Base-by-base conservation (phyloP, 2,888 invertebrate species). In the Blomia tropicalis region DNA sequence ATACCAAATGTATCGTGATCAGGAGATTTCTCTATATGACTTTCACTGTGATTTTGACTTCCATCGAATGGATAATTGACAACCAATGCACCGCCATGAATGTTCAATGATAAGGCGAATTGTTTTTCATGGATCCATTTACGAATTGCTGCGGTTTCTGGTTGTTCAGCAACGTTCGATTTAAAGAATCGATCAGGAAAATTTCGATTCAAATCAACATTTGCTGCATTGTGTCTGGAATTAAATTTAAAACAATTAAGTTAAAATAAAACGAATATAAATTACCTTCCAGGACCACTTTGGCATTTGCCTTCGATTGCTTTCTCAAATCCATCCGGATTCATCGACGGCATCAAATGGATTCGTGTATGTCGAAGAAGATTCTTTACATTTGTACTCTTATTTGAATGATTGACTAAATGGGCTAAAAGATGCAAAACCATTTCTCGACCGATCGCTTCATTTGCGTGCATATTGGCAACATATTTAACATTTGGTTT, bases 381-480 rank as follows among this genome's bases (percentile, higher is more conserved):
- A 7, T n/a, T 59, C 41, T 59, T 60, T 5, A 63, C 59, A 22
- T 44, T 47, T 41, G 31, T 23, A 19, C 43, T 60, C 43, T 32
- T 43, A 30, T 30, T 31, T 4, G 47, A 27, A 29, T 29, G 22
- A 30, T 63, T 63, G 5, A 63, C 44, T 17, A 63, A 30, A 53
- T 63, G 54, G 2, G 47, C 63, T 4, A 88, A 82, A 4, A 98
- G 75, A 14, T 85, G 84, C 58, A 96, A 77, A 69, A 88, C 76
- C 66, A 92, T 73, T 73, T 92, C 83, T 44, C 91, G 77, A 0
- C 88, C 92, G 23, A 93, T 79, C 2, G 73, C 73, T 74, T 93
- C 93, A 72, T 93, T 92, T 2, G 93, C 93, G 72, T 93, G 92
- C 91, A 93, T 93, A 71, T 93, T 93, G 14, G 85, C 92, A 64